Conservation (phyloP, 2,797 vertebrate genomes). For the Phylloscopus collybita region DNA sequence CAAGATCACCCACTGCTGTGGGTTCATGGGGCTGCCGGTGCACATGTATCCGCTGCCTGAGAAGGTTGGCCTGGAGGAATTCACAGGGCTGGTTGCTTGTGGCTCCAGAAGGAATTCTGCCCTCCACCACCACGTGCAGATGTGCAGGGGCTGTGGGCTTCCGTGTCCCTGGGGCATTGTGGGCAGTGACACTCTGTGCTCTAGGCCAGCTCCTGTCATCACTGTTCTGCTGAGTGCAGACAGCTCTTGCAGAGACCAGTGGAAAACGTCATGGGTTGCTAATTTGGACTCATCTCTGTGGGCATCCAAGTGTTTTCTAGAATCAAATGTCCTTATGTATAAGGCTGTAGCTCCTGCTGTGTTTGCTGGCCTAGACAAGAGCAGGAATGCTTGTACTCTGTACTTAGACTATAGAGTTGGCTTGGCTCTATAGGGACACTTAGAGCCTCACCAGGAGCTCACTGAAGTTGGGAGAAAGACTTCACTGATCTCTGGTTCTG, state of each 20-base stretch:
- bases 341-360: not conserved
- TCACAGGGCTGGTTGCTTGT: not conserved
- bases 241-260: not conserved
- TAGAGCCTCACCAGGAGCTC: not conserved
- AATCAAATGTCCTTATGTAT: not conserved
- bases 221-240: not conserved
- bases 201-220: not conserved
- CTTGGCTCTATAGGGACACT: not conserved
- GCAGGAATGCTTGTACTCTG: not conserved
- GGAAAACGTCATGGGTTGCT: not conserved
- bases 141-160: not conserved
- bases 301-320: not conserved
- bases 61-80: not conserved
- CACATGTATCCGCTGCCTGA: not conserved
- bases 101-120: not conserved
- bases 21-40: not conserved
- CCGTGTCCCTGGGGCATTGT: accelerated
- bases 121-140: not conserved
- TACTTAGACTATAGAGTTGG: not conserved
- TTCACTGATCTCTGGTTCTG: conserved; percentile 8
- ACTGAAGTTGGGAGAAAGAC: conserved; percentile 2
- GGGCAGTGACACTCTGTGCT: not conserved
- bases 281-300: not conserved
- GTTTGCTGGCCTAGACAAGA: not conserved
- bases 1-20: not conserved